phyloP scores from a whole-genome alignment of 2,797 vertebrate species.

The Kryptopterus vitreolus region DNA sequence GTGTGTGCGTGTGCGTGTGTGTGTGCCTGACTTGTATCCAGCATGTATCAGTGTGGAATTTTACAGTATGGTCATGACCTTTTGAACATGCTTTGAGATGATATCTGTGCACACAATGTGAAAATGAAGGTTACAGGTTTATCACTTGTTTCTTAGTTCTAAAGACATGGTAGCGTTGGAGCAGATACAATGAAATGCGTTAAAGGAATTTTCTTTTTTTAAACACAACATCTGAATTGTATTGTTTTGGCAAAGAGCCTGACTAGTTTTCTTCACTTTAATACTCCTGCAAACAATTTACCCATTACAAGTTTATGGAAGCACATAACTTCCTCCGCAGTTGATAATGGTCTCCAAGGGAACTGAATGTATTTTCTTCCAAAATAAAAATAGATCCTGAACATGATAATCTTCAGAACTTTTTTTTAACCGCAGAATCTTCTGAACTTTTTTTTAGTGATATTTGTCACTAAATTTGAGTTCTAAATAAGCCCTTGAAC shows the following conservation, averaged over 20 bases:
- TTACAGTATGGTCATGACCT: conserved; percentile 50
- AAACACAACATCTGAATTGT: conserved; percentile 1
- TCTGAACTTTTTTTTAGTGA: conserved; percentile 2
- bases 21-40: conserved; percentile 28
- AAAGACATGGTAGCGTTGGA: neutral
- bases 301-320: conserved; percentile 35
- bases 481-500: neutral
- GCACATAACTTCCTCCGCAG: conserved; percentile 30
- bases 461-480: neutral
- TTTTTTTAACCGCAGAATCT: neutral
- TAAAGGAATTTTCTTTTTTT: conserved; percentile 1
- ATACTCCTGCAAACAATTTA: conserved; percentile 10
- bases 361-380: conserved; percentile 16
- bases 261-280: conserved; percentile 22
- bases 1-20: conserved; percentile 11
- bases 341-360: conserved; percentile 33
- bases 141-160: conserved; percentile 14
- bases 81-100: conserved; percentile 48
- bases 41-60: conserved; percentile 10
- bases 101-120: conserved; percentile 19
- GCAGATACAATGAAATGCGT: neutral
- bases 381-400: conserved; percentile 10
- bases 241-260: conserved; percentile 26
- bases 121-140: conserved; percentile 36
- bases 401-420: neutral